These are phyloP conservation scores for Caenorhabditis sp. DNA, from an alignment of 2,888 invertebrate species.

Conservation along the genomic window DNA sequence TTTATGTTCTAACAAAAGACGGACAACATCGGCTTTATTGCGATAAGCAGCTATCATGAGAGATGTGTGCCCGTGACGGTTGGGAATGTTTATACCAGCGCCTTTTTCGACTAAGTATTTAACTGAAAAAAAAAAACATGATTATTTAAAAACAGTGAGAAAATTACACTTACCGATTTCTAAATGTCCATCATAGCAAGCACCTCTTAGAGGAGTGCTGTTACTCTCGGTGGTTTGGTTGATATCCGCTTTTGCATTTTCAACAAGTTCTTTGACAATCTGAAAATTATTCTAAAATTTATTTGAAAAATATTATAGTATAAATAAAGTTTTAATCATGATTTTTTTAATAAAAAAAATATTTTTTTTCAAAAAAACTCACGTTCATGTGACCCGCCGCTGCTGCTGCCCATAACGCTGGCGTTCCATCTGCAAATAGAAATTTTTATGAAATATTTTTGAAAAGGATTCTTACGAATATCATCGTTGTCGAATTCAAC, in stretches of 20 bases:
- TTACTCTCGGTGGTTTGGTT: constrained; percentile 93
- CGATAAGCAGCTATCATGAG: constrained; percentile 89
- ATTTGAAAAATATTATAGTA: background rate
- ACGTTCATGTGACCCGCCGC: constrained; percentile 85
- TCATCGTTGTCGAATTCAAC: constrained; percentile 97
- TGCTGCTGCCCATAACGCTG: constrained; percentile 95
- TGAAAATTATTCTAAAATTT: constrained; percentile 13
- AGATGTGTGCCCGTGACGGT: constrained; percentile 86
- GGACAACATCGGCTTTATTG: constrained; percentile 38
- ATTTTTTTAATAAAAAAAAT: no score
- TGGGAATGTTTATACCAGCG: constrained; percentile 95
- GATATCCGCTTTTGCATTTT: constrained; percentile 84
- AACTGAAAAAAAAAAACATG: constrained; percentile 71
- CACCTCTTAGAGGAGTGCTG: constrained; percentile 91
- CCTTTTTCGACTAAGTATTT: constrained; percentile 88
- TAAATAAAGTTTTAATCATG: no score
- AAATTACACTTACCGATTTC: constrained; percentile 78
- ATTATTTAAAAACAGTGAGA: background rate
- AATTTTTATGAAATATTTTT: background rate
- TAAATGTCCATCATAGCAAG: constrained; percentile 94
- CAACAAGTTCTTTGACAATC: constrained; percentile 47
- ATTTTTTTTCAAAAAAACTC: constrained; percentile 4
- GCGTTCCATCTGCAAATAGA: constrained; percentile 79
- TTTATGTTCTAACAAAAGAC: constrained; percentile 24
- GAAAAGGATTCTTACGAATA: constrained; percentile 76